A percentile compares a stretch with the other conserved stretches of the same genome.
Evolutionary conservation across 2,113 vertebrate species (phyloP).

Genomic region (Ranitomeya imitator): DNA sequence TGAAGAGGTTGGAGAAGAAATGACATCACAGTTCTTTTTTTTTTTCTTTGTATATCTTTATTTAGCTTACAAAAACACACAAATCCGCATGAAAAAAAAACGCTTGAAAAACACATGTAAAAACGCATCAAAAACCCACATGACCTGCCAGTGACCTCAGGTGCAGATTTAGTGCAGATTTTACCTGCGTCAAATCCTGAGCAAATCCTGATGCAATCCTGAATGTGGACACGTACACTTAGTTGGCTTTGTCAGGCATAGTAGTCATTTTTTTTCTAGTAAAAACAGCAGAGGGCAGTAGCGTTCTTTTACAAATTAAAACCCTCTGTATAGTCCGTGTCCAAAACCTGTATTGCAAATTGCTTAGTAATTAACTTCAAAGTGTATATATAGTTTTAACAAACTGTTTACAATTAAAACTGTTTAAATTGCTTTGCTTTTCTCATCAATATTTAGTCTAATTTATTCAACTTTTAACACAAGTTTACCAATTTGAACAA

Average conservation of each 20-base stretch:
- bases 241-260: background rate
- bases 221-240: too few relatives aligned
- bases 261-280: background rate
- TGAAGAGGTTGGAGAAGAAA: too few relatives aligned
- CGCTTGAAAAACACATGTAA: too few relatives aligned
- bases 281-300: slow-evolving; percentile 18
- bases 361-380: background rate
- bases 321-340: background rate
- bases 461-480: background rate
- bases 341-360: background rate
- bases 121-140: too few relatives aligned
- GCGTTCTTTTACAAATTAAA: background rate
- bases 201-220: too few relatives aligned
- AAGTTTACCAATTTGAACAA: background rate
- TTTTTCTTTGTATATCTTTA: too few relatives aligned
- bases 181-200: too few relatives aligned
- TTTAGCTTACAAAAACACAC: too few relatives aligned
- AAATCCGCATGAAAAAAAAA: too few relatives aligned
- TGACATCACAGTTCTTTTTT: too few relatives aligned
- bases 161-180: too few relatives aligned
- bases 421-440: background rate
- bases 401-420: background rate
- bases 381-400: background rate
- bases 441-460: background rate
- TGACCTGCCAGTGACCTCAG: too few relatives aligned